Evolutionary conservation across 2,888 invertebrate species (phyloP).

Genomic region (Dinocampus coccinellae): DNA sequence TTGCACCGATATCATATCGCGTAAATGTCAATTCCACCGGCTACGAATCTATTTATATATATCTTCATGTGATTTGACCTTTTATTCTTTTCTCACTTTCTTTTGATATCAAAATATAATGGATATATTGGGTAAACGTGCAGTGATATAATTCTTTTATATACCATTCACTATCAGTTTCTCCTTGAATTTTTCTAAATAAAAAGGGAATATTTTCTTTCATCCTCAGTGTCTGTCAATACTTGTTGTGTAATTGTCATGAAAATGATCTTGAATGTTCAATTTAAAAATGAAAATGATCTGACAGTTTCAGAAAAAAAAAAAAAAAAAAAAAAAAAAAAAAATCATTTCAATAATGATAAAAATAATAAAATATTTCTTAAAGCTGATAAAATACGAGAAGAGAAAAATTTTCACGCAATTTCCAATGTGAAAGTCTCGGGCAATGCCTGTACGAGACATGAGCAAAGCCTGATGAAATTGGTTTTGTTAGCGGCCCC

Average conservation of each 20-base stretch:
- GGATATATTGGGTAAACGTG: not conserved
- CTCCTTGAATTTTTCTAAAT: not conserved
- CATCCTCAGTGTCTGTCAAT: too few species aligned
- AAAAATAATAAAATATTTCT: not conserved
- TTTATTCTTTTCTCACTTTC: not conserved
- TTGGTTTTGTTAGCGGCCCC: constrained; percentile 57
- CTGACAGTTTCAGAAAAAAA: not conserved
- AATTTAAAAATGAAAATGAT: not conserved
- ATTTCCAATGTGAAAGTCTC: not conserved
- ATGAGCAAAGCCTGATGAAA: constrained; percentile 46
- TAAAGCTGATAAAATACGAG: constrained; percentile 12
- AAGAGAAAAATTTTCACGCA: constrained; percentile 15
- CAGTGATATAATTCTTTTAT: not conserved
- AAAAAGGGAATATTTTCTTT: too few species aligned
- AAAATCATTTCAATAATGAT: too few species aligned
- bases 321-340: not conserved
- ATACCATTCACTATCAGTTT: not conserved
- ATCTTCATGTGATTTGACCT: not conserved
- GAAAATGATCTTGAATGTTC: not conserved
- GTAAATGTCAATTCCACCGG: constrained; percentile 17
- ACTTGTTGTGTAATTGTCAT: not conserved
- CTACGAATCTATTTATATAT: not conserved
- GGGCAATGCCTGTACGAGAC: constrained; percentile 1
- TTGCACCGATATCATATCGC: constrained; percentile 1
- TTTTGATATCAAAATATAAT: not conserved